Evolutionary conservation across 1,140 invertebrate genomes (phyloP).

Genomic region (Drosophila jambulina): DNA sequence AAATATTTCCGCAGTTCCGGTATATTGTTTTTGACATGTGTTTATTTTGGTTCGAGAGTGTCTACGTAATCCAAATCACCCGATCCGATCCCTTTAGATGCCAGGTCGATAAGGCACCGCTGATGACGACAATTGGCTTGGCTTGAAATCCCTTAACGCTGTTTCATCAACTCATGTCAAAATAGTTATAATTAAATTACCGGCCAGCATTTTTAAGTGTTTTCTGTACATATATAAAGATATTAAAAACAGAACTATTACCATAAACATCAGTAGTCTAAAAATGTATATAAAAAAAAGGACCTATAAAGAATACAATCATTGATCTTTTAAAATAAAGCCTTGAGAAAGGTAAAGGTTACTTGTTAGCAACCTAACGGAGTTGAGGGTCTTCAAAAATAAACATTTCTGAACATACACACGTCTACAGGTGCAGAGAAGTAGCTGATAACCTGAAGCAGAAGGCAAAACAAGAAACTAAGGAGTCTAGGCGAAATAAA

Average conservation of each 20-base stretch:
- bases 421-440: conserved; percentile 12
- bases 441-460: conserved; percentile 28
- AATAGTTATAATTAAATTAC: not conserved
- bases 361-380: not conserved
- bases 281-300: no score
- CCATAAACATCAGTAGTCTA: no score
- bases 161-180: conserved; percentile 18
- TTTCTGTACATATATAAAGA: no score
- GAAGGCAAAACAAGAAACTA: conserved; percentile 68
- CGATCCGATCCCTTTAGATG: conserved; percentile 33
- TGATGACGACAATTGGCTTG: conserved; percentile 28
- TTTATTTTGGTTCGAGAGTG: conserved; percentile 5
- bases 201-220: conserved; percentile 11
- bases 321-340: not conserved
- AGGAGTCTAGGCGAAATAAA: conserved; percentile 24
- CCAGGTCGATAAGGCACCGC: conserved; percentile 18
- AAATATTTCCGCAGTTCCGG: conserved; percentile 30
- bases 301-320: not conserved
- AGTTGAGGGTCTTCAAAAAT: conserved; percentile 19
- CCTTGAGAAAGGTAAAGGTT: conserved; percentile 3
- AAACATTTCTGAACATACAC: conserved; percentile 2
- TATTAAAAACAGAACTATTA: no score
- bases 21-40: conserved; percentile 4
- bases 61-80: conserved; percentile 22
- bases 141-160: conserved; percentile 8